Percentiles rank a stretch among this genome's conserved stretches.
Evolutionary conservation across 1,140 invertebrate genomes (phyloP).

Genomic region (Magallana angulata): DNA sequence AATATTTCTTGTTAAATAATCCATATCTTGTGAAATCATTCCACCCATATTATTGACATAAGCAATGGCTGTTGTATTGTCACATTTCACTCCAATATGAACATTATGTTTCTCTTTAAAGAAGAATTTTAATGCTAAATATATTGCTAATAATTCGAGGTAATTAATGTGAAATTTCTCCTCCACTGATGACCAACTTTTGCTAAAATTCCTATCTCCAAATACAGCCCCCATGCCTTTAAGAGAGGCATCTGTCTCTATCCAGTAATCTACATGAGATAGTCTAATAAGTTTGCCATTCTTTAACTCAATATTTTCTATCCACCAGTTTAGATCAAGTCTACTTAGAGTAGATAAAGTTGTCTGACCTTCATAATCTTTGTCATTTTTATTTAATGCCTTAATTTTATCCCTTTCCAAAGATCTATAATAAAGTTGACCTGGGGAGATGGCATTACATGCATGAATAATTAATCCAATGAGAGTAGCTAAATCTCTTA

Average conservation of each 20-base stretch:
- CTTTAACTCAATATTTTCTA: slow-evolving; percentile 40
- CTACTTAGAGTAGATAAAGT: not conserved
- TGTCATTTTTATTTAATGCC: slow-evolving; percentile 29
- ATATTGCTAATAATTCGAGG: not conserved
- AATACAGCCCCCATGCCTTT: slow-evolving; percentile 5
- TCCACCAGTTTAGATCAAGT: slow-evolving; percentile 54
- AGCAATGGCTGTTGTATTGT: not conserved
- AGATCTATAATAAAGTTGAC: slow-evolving; percentile 50
- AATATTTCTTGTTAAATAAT: slow-evolving; percentile 29
- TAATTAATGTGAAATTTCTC: slow-evolving; percentile 7
- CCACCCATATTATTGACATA: slow-evolving; percentile 19
- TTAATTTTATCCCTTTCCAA: too few relatives aligned
- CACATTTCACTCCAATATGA: not conserved
- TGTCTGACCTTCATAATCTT: not conserved
- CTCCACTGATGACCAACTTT: slow-evolving; percentile 6
- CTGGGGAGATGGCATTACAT: slow-evolving; percentile 53
- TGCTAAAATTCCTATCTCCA: not conserved
- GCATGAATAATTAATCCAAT: slow-evolving; percentile 54
- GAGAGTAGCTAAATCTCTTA: slow-evolving; percentile 41
- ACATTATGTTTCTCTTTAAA: not conserved
- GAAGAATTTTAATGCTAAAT: not conserved
- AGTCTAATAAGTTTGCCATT: slow-evolving; percentile 55
- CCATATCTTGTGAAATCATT: not conserved
- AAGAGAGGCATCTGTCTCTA: slow-evolving; percentile 38
- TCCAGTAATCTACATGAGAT: slow-evolving; percentile 2